Base-by-base conservation (phyloP, 2,113 vertebrate genomes). In the Falcunculus frontatus region DNA sequence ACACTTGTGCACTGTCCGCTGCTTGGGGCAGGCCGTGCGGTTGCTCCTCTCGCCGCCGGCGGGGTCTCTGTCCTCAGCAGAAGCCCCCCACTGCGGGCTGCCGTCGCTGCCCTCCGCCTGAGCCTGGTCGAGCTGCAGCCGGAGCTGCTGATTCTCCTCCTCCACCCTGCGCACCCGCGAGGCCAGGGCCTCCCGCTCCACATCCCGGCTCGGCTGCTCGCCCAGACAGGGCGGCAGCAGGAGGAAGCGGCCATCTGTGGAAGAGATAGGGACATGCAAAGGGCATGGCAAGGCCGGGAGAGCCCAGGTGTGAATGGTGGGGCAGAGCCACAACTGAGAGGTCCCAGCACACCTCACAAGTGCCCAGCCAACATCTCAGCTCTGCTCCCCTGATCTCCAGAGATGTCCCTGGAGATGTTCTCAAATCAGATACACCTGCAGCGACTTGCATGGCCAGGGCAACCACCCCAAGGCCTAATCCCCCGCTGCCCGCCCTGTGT, bases 111-210 rank as follows among this genome's bases (percentile, higher is more conserved):
- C 98, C 32, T 93, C 93, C 0, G 7, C 97, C 89, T 97, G 98
- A 2, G 92, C 98, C 70, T 98, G 98, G 94, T 98, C 76, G 23
- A 99, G 98, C 96, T 98, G 98, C 75, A 98, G 93, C 18, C 98
- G 98, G 80, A 99, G 98, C 96, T 98, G 98, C 39, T 98, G 98
- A 88, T 99, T 99, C 97, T 99, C 99, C 85, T 99, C 98, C 96
- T 99, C 98, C 94, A 99, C 98, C 87, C 98, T 97, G 87, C 97
- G 98, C 23, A 99, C 98, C 79, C 98, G 97, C 0, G 97, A 98
- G 76, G 98, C 98, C 79, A 99, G 97, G 4, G 98, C 98, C 56
- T 98, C 98, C 26, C 96, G 98, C 93, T 99, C 98, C 80, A 97
- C 62, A 7, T 98, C 97, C 57, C 93, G 88, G 72, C 87, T 85